Evolutionary conservation across 2,888 invertebrate species (phyloP).

Genomic region (Calameuta filiformis): DNA sequence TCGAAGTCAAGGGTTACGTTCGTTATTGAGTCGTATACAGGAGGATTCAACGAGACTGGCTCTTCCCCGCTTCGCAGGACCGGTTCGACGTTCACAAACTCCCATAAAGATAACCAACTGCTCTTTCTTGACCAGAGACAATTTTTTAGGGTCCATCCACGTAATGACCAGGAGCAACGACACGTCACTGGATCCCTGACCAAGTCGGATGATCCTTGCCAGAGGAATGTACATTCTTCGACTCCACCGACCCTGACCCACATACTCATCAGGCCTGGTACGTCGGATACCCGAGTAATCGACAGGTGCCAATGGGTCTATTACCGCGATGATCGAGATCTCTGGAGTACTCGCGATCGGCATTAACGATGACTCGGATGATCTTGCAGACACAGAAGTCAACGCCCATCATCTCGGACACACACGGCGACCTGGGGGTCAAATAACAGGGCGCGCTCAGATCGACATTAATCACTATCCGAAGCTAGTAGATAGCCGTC

Average conservation of each 20-base stretch:
- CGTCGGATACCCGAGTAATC: not conserved
- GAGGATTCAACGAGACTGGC: not conserved
- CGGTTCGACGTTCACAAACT: not conserved
- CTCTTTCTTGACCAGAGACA: not conserved
- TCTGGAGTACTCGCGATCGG: not conserved
- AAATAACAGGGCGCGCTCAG: constrained; percentile 55
- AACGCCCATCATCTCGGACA: constrained; percentile 37
- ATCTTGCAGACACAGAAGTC: constrained; percentile 28
- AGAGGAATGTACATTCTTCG: not conserved
- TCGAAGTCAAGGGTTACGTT: constrained; percentile 4
- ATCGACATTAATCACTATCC: constrained; percentile 65
- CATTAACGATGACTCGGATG: not conserved
- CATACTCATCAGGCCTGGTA: not conserved
- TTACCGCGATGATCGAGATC: not conserved
- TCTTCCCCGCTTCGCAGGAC: not conserved
- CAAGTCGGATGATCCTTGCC: not conserved
- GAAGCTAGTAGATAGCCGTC: constrained; percentile 64
- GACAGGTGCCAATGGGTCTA: not conserved
- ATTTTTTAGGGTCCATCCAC: not conserved
- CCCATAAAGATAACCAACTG: not conserved
- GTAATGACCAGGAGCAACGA: not conserved
- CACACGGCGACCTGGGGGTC: constrained; percentile 51
- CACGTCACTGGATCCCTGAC: not conserved
- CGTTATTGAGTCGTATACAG: not conserved
- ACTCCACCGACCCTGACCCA: not conserved